Base-by-base conservation (phyloP, 2,113 vertebrate genomes). In the Salvator merianae region DNA sequence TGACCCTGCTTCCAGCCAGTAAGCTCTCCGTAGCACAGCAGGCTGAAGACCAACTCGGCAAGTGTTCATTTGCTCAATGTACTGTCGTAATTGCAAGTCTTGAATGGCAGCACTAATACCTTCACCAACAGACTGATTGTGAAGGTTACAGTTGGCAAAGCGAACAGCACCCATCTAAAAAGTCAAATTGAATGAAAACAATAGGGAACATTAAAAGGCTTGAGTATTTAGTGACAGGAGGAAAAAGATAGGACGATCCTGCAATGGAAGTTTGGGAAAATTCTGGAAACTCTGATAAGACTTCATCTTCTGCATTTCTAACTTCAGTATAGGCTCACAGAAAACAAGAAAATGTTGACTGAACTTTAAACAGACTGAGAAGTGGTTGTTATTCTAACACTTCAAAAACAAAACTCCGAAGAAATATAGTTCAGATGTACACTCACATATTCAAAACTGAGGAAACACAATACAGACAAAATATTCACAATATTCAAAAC, bases 1-100 rank as follows among this genome's bases (percentile, higher is more conserved):
- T 18, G 98, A 99, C 71, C 98, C 98, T 3, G 98, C 98, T 95
- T 99, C 99, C 36, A 99, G 95, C 99, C 99, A 99, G 75, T 96
- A 97, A 0, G 98, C 98, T 86, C 98, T 97, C 79, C 98, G 95
- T 30, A 99, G 90, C 69, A 99, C 88, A 7, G 97, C 84, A 36
- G 96, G 97, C 89, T 98, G 97, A 77, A 97, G 97, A 77, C 97
- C 96, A 28, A 92, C 91, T 91, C 92, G 94, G 73, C 87, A 96
- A 55, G 89, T 95, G 86, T 96, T 97, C 88, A 97, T 94, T 86
- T 98, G 97, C 81, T 99, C 98, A 1, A 99, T 97, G 34, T 97
- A 99, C 18, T 99, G 99, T 32, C 96, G 94, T 83, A 99, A 95
- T 81, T 98, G 97, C 6, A 99, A 91, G 87, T 99, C 98, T 87